Evolutionary conservation across 2,113 vertebrate genomes (phyloP), one percentile per base, ranked within the genome.

Genomic region (Pica pica): DNA sequence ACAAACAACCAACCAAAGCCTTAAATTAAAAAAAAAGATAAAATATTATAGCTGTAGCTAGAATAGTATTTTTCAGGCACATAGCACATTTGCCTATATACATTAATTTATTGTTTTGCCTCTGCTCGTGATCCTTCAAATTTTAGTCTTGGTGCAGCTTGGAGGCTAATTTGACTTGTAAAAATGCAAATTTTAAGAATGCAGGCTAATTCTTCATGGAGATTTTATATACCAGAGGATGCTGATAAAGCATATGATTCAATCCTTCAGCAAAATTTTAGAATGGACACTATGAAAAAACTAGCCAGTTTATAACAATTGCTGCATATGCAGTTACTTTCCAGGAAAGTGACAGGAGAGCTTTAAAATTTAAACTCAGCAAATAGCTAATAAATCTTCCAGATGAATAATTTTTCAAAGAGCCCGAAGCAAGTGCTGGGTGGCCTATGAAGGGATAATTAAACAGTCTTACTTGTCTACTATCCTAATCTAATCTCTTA

Each of bases 341-440:
- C 21, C 35, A 70, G 63, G 46, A 83, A 85, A 63, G 10, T 70
- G 84, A 80, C 55, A 94, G 24, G 13, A 86, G 39, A 92, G 64
- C 65, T 75, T 92, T 46, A 91, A 95, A 93, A 60, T 85, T 95
- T 91, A 90, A 92, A 88, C 41, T 85, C 41, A 56, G 44, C 15
- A 96, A 86, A 86, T 69, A 94, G n/a, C 57, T 91, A 93, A 89
- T 96, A 92, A 92, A 92, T 96, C 74, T 91, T 94, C 69, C 30
- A 23, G 37, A 85, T 31, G 14, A 88, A 87, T 41, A 53, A 55
- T 91, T 91, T 95, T 89, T 87, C 56, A 90, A 79, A 75, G 44
- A 75, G 60, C 88, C 92, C 90, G 37, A 80, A 92, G 94, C 81
- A 73, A 94, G 30, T 6, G 2, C 47, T 86, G 73, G 76, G 88